These are phyloP conservation scores for Emydura subglobosa DNA, from an alignment of 2,113 vertebrate genomes.

Conservation along the genomic window DNA sequence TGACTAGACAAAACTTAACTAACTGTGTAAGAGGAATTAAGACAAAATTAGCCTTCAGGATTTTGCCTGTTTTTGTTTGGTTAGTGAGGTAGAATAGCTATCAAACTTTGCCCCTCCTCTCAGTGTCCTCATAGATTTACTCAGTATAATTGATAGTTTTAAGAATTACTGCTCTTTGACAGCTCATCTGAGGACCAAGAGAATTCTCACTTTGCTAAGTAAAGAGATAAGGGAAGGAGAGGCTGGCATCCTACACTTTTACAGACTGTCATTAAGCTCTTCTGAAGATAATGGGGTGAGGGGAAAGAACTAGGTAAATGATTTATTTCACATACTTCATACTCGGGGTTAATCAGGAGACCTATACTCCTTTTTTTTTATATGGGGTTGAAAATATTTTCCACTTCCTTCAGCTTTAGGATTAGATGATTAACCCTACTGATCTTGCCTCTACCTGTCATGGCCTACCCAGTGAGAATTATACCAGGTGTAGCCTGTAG, in stretches of 20 bases:
- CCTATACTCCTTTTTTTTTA: not conserved
- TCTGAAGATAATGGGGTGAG: not conserved
- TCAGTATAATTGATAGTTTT: not conserved
- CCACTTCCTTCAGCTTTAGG: not conserved
- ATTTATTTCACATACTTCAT: not conserved
- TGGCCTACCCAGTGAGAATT: not conserved
- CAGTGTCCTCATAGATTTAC: not conserved
- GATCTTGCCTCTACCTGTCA: not conserved
- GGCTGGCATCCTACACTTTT: not conserved
- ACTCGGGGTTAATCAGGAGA: not conserved
- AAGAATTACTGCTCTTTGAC: not conserved
- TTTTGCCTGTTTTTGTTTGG: not conserved
- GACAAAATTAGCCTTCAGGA: rapidly evolving
- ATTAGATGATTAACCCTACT: not conserved
- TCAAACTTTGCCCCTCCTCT: not conserved
- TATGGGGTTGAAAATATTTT: not conserved
- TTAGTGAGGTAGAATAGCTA: not conserved
- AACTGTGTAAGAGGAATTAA: not conserved
- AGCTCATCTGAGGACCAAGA: not conserved
- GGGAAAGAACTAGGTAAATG: not conserved
- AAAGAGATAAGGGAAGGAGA: no score
- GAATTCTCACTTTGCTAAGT: not conserved
- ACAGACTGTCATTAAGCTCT: not conserved
- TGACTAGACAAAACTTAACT: constrained; percentile 28
- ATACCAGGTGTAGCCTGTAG: not conserved